Evolutionary conservation across 2,797 vertebrate genomes (phyloP).

Genomic region (Propithecus perrieri): DNA sequence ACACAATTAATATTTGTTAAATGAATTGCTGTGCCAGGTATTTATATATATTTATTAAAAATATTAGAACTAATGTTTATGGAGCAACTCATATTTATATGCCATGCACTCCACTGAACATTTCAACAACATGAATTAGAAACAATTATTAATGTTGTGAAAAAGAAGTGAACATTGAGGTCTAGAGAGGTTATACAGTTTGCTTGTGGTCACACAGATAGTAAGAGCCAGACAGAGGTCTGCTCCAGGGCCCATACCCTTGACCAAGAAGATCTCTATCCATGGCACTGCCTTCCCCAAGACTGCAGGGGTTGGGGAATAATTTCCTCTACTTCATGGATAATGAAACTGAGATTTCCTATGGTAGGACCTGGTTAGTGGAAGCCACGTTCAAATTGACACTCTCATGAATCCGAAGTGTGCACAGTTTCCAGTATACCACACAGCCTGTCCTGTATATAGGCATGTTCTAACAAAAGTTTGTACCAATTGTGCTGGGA

Average conservation of each 20-base stretch:
- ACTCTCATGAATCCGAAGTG: neutral
- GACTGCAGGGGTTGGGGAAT: no score
- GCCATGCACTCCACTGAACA: neutral
- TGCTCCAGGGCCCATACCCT: neutral
- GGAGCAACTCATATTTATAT: neutral
- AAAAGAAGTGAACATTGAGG: neutral
- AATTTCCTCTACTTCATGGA: neutral
- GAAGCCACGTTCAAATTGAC: neutral
- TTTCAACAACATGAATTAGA: neutral
- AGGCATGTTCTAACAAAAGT: neutral
- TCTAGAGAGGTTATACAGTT: neutral
- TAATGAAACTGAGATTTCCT: neutral
- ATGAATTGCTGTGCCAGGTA: neutral
- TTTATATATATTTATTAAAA: slow-evolving; percentile 17
- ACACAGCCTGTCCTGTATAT: neutral
- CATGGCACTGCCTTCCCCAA: neutral
- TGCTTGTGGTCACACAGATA: neutral
- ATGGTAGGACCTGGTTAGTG: neutral
- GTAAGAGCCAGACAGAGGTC: neutral
- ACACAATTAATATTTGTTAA: neutral
- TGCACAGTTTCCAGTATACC: neutral
- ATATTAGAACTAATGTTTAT: neutral
- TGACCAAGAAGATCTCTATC: neutral
- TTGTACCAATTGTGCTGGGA: neutral
- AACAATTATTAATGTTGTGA: neutral